A percentile compares a stretch with the other conserved stretches of the same genome.
phyloP scores from a whole-genome alignment of 1,140 invertebrate species.

The Drosophila tsacasi region DNA sequence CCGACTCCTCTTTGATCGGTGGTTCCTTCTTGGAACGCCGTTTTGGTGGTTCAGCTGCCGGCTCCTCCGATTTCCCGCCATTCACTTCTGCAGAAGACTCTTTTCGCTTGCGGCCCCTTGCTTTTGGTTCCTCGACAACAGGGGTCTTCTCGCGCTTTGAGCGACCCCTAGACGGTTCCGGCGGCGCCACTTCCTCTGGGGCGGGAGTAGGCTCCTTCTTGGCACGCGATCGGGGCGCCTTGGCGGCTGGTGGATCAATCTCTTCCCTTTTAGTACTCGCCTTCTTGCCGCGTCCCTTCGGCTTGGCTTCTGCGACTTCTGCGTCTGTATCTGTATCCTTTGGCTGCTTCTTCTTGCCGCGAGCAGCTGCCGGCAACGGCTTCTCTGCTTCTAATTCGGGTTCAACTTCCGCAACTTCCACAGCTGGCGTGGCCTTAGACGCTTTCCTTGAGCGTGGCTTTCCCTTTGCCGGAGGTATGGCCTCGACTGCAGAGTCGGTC shows the following conservation, averaged over 20 bases:
- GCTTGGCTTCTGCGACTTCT: constrained; percentile 24
- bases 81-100: constrained; percentile 16
- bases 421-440: constrained; percentile 7
- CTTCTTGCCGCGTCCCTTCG: constrained; percentile 60
- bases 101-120: constrained; percentile 68
- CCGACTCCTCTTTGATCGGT: neutral
- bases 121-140: constrained; percentile 47
- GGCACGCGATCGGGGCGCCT: constrained; percentile 20
- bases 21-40: constrained; percentile 32
- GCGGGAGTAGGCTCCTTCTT: constrained; percentile 39
- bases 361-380: constrained; percentile 27
- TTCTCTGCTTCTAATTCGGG: constrained; percentile 13
- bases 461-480: constrained; percentile 31
- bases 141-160: constrained; percentile 22
- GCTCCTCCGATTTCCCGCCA: neutral
- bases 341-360: constrained; percentile 43
- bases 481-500: constrained; percentile 1
- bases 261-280: constrained; percentile 16
- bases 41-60: constrained; percentile 19
- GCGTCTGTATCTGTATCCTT: constrained; percentile 17
- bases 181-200: constrained; percentile 33
- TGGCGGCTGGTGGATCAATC: constrained; percentile 27
- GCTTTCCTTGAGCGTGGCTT: constrained; percentile 54
- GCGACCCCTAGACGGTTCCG: constrained; percentile 13
- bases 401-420: constrained; percentile 10